These are phyloP conservation scores for Hemibagrus guttatus DNA, from an alignment of 2,797 vertebrate species.

Conservation along the genomic window DNA sequence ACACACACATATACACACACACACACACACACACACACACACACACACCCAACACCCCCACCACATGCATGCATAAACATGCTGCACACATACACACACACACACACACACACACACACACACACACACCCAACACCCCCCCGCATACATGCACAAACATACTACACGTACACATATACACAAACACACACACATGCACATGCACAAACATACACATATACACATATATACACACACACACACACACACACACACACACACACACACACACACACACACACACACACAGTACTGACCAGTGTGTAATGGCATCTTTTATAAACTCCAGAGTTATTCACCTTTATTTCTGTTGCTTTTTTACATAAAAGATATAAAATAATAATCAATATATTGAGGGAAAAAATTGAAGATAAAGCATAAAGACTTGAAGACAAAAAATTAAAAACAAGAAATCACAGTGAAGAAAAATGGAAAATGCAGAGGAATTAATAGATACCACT, in stretches of 20 bases:
- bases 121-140: background rate
- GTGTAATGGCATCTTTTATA: background rate
- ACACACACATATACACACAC: slow-evolving; percentile 13
- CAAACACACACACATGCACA: background rate
- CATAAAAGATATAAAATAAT: too few relatives aligned
- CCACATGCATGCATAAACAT: background rate
- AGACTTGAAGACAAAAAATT: too few relatives aligned
- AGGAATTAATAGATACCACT: too few relatives aligned
- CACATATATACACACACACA: slow-evolving; percentile 13
- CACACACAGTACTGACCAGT: background rate
- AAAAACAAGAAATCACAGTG: too few relatives aligned
- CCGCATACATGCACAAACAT: too few relatives aligned
- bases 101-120: slow-evolving; percentile 3
- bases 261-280: background rate
- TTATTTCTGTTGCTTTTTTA: too few relatives aligned
- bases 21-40: slow-evolving; percentile 2
- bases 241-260: slow-evolving; percentile 33
- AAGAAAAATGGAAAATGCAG: too few relatives aligned
- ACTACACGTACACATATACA: background rate
- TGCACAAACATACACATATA: slow-evolving; percentile 24
- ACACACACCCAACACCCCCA: background rate
- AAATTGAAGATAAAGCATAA: too few relatives aligned
- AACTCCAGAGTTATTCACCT: background rate
- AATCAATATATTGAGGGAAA: too few relatives aligned
- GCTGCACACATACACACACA: slow-evolving; percentile 28